Percentiles rank a stretch among this genome's conserved stretches.
These are phyloP conservation scores for Ptilorrhoa leucosticta DNA, from an alignment of 2,113 vertebrate species.

Conservation along the genomic window DNA sequence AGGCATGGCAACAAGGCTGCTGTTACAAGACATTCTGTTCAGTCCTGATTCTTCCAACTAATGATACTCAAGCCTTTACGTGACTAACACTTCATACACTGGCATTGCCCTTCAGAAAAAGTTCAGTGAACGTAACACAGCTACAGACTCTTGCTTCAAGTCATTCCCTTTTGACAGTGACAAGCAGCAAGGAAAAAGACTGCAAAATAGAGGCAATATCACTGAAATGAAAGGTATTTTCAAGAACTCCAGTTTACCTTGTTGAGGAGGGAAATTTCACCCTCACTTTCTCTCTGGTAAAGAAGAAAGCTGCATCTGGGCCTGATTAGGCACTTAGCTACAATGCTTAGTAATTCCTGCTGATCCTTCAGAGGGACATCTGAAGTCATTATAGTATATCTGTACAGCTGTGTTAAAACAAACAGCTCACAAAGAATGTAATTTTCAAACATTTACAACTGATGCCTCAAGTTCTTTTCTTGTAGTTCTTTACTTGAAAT, in stretches of 20 bases:
- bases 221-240: not conserved
- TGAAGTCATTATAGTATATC: slow-evolving; percentile 46
- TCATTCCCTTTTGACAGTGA: not conserved
- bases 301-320: not conserved
- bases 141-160: not conserved
- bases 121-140: not conserved
- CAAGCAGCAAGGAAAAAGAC: not conserved
- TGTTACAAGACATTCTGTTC: not conserved
- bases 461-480: slow-evolving; percentile 54
- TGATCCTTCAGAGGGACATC: slow-evolving; percentile 20
- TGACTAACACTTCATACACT: not conserved
- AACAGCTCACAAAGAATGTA: slow-evolving; percentile 61
- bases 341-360: not conserved
- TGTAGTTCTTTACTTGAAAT: slow-evolving; percentile 48
- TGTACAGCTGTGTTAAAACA: slow-evolving; percentile 61
- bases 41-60: not conserved
- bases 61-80: not conserved
- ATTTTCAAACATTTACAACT: slow-evolving; percentile 61
- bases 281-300: not conserved
- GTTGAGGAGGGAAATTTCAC: not conserved
- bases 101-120: not conserved
- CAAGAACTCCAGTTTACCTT: not conserved
- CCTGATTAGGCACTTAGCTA: not conserved
- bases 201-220: not conserved
- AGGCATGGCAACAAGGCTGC: not conserved